Percentiles rank a stretch among this genome's conserved stretches.
These are phyloP conservation scores for Charanyca ferruginea DNA, from an alignment of 2,888 invertebrate genomes.

Conservation along the genomic window DNA sequence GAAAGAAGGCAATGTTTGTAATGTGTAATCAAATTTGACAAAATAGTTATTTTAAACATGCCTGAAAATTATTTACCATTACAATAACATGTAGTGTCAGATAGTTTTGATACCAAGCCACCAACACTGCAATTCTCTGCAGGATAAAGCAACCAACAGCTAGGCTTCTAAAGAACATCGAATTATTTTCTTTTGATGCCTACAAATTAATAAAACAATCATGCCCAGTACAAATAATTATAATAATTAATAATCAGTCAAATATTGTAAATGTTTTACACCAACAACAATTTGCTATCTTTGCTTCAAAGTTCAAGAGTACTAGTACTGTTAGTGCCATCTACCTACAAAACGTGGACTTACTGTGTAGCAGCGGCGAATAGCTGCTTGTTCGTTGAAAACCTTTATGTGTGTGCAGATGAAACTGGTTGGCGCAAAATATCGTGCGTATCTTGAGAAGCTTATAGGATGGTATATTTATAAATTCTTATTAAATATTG, in stretches of 20 bases:
- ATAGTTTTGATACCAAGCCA: neutral
- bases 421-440: constrained; percentile 5
- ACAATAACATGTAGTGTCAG: neutral
- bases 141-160: neutral
- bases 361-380: no score
- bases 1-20: neutral
- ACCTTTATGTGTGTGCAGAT: constrained; percentile 18
- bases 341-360: constrained; percentile 7
- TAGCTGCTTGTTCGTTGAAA: constrained; percentile 24
- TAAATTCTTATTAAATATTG: no score
- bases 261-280: neutral
- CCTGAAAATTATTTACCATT: neutral
- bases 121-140: neutral
- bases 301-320: neutral
- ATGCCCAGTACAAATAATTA: neutral
- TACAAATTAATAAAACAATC: no score
- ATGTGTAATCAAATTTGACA: neutral
- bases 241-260: neutral
- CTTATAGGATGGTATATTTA: no score
- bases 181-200: no score
- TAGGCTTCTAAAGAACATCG: neutral
- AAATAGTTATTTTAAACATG: neutral
- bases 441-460: neutral
- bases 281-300: neutral
- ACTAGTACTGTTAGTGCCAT: constrained; percentile 22